Conservation (phyloP, 2,888 invertebrate genomes). For the Penaeus monodon region DNA sequence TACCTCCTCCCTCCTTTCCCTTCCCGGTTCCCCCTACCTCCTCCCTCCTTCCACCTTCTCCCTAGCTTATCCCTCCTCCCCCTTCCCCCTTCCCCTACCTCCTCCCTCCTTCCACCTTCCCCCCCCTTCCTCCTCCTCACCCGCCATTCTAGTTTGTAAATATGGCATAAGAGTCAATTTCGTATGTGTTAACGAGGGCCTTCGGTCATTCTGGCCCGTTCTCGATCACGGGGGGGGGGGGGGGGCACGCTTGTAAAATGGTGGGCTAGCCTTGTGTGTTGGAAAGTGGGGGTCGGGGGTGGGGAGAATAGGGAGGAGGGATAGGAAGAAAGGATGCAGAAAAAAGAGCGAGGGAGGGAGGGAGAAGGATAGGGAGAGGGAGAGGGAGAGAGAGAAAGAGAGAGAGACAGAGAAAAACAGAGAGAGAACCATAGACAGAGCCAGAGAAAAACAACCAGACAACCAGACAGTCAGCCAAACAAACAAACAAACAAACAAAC, state of each 20-base stretch:
- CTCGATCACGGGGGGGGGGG: conserved; percentile 32
- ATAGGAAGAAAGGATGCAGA: neutral
- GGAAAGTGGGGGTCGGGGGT: neutral
- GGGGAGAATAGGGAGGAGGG: conserved; percentile 5
- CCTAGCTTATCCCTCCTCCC: too few relatives aligned
- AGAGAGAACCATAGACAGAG: neutral
- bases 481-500: neutral
- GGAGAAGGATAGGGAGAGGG: neutral
- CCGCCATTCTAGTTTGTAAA: conserved; percentile 23
- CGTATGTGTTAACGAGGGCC: conserved; percentile 39
- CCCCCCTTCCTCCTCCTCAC: neutral
- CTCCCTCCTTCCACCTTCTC: too few relatives aligned
- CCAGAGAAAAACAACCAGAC: neutral
- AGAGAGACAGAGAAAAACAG: neutral
- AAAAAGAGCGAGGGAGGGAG: neutral
- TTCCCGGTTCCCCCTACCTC: too few relatives aligned
- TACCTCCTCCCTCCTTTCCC: too few relatives aligned
- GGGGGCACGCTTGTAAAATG: too few relatives aligned
- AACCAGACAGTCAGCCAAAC: too few relatives aligned
- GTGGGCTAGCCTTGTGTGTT: too few relatives aligned
- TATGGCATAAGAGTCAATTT: conserved; percentile 45
- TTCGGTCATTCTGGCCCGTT: conserved; percentile 29
- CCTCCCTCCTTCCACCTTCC: too few relatives aligned
- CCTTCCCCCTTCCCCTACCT: too few relatives aligned
- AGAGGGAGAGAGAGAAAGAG: neutral